These are phyloP conservation scores for Macropus fuliginosus DNA, from an alignment of 2,797 vertebrate species.

Conservation along the genomic window DNA sequence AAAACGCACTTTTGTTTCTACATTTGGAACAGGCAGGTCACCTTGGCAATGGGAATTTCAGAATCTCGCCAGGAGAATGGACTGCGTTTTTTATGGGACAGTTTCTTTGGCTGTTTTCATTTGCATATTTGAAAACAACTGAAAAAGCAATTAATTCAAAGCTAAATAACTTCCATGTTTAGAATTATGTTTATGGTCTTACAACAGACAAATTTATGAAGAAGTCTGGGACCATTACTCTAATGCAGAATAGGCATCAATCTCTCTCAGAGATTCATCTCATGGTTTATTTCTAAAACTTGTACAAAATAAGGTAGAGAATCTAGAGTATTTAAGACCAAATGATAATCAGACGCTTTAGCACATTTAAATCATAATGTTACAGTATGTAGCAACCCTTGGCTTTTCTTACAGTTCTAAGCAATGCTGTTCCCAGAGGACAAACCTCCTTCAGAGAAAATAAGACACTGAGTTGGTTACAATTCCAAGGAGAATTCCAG, in stretches of 20 bases:
- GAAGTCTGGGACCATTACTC: conserved; percentile 70
- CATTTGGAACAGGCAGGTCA: conserved; percentile 37
- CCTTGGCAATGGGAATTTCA: conserved; percentile 60
- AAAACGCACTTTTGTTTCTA: neutral
- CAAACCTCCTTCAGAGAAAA: conserved; percentile 71
- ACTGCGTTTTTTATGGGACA: conserved; percentile 39
- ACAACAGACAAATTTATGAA: conserved; percentile 79
- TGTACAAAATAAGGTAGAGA: conserved; percentile 59
- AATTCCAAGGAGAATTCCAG: conserved; percentile 75
- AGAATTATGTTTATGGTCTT: conserved; percentile 80
- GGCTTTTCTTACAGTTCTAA: conserved; percentile 71
- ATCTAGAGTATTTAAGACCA: conserved; percentile 76
- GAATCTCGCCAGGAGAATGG: neutral
- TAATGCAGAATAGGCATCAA: conserved; percentile 74
- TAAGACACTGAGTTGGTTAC: conserved; percentile 69
- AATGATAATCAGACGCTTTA: conserved; percentile 76
- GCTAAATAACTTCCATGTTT: conserved; percentile 74
- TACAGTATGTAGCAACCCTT: conserved; percentile 70
- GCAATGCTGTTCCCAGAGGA: conserved; percentile 68
- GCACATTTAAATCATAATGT: conserved; percentile 77
- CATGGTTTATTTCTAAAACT: conserved; percentile 70
- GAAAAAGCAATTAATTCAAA: conserved; percentile 80
- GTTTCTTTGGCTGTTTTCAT: conserved; percentile 72
- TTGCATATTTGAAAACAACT: conserved; percentile 77
- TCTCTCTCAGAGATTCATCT: conserved; percentile 58